phyloP scores from a whole-genome alignment of 2,888 invertebrate species.

The Dorcus hopei region DNA sequence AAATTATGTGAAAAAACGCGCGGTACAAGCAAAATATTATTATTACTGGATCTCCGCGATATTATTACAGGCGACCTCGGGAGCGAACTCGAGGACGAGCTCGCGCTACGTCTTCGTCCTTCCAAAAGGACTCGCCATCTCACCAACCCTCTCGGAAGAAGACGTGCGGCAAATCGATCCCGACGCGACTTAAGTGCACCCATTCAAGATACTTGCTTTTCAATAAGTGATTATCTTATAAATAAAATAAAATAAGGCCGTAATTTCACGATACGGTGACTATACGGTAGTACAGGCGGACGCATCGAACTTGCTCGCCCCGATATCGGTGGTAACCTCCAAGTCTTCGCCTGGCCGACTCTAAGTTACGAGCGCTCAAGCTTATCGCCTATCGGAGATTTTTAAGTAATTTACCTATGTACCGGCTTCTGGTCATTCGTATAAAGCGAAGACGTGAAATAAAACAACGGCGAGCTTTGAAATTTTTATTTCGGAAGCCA shows the following conservation, averaged over 20 bases:
- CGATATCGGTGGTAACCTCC: not conserved
- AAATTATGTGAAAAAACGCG: constrained; percentile 1
- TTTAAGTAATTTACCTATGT: constrained; percentile 25
- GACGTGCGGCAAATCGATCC: not conserved
- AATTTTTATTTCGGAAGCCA: not conserved
- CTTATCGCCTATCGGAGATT: constrained; percentile 27
- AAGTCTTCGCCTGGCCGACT: constrained; percentile 10
- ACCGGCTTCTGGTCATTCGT: constrained; percentile 11
- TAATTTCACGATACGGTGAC: constrained; percentile 23
- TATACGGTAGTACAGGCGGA: constrained; percentile 13
- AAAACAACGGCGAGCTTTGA: not conserved
- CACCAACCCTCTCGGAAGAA: not conserved
- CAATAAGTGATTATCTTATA: constrained; percentile 18
- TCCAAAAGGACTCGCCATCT: too few relatives aligned
- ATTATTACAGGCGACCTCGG: too few relatives aligned
- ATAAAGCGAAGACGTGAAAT: not conserved
- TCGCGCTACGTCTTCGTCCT: too few relatives aligned
- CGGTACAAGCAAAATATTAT: constrained; percentile 1
- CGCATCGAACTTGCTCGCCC: constrained; percentile 2
- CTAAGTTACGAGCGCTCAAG: constrained; percentile 22
- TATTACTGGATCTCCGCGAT: not conserved
- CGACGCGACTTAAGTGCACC: constrained; percentile 1
- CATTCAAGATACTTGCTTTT: constrained; percentile 10
- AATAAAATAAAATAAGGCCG: constrained; percentile 7
- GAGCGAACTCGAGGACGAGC: too few relatives aligned